Conservation (phyloP, 2,888 invertebrate species). For the Phyto melanocephala region DNA sequence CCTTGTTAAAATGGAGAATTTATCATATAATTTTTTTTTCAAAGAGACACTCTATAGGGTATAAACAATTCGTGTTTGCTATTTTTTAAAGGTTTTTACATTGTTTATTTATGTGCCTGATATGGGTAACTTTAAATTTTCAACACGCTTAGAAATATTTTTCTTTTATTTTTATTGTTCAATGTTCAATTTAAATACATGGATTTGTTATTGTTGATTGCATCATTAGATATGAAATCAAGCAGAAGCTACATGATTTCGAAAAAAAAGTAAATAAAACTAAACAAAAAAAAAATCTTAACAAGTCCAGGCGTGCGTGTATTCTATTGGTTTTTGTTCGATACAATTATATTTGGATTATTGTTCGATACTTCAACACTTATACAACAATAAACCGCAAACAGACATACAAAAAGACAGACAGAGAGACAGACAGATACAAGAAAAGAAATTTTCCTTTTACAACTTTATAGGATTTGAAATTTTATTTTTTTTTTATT, state of each 20-base stretch:
- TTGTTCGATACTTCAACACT: constrained; percentile 7
- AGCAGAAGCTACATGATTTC: constrained; percentile 62
- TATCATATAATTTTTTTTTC: too few species aligned
- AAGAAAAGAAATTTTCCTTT: constrained; percentile 13
- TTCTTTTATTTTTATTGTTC: not conserved
- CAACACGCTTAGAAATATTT: not conserved
- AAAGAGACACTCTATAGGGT: too few species aligned
- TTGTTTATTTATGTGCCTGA: too few species aligned
- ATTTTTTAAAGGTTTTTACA: too few species aligned
- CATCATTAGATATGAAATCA: constrained; percentile 65
- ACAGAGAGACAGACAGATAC: constrained; percentile 12
- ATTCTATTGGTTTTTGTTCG: constrained; percentile 8
- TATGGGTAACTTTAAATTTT: not conserved
- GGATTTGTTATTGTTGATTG: constrained; percentile 61
- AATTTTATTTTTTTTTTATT: constrained; percentile 63
- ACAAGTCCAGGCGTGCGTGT: constrained; percentile 40
- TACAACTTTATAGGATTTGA: constrained; percentile 54
- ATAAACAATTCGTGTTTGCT: too few species aligned
- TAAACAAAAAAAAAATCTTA: constrained; percentile 17
- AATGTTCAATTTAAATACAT: constrained; percentile 40
- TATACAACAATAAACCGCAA: too few species aligned
- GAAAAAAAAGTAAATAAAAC: not conserved
- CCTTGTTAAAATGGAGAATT: too few species aligned
- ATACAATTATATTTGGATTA: constrained; percentile 34
- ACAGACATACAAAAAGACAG: too few species aligned